These are phyloP conservation scores for Herpailurus yagouaroundi DNA, from an alignment of 2,113 vertebrate species.

Conservation along the genomic window DNA sequence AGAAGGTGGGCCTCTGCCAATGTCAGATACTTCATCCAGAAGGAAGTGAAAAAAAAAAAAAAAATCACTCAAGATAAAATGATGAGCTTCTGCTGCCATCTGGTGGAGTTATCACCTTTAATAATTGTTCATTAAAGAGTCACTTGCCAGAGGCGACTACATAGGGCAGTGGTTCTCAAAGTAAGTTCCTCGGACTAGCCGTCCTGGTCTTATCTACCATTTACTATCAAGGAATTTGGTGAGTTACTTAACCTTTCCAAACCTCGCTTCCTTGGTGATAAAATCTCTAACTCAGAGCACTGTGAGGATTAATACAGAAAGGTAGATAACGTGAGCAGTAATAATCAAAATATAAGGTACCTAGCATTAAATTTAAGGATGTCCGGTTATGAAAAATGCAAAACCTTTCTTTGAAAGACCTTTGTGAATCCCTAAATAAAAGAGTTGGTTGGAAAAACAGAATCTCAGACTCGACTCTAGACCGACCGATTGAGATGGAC, in stretches of 20 bases:
- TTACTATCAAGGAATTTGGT: neutral
- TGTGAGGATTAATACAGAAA: slow-evolving; percentile 16
- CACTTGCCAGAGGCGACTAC: neutral
- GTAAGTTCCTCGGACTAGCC: neutral
- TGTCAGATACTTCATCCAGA: too few species aligned
- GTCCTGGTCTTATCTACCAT: neutral
- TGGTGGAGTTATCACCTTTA: neutral
- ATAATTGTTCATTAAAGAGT: neutral
- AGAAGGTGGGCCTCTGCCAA: neutral
- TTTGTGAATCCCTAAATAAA: neutral
- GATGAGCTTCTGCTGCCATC: slow-evolving; percentile 58
- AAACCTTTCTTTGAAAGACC: neutral
- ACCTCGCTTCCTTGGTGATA: neutral
- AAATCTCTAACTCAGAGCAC: neutral
- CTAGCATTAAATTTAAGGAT: neutral
- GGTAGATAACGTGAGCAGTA: neutral
- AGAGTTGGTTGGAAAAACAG: neutral
- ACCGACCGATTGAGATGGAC: neutral
- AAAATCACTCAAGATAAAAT: neutral
- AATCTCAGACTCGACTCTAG: neutral
- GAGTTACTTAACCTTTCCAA: neutral
- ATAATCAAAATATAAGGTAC: neutral
- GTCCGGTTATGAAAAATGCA: neutral
- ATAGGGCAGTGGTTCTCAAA: neutral
- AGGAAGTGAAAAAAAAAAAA: neutral